These are phyloP conservation scores for crab-eating macaque (Macaca fascicularis) DNA, from an alignment of 2,113 vertebrate genomes.

Conservation along the genomic window T2T-MFA8v1.1 NC_088378.1:135856001-135856500, in stretches of 20 bases:
- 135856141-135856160: not conserved
- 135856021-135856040: not conserved
- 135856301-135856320: not conserved
- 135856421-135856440: too few species aligned
- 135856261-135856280: not conserved
- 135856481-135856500: too few species aligned
- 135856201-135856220: not conserved
- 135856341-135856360: too few species aligned
- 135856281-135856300: not conserved
- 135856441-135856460: too few species aligned
- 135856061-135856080: not conserved
- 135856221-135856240: not conserved
- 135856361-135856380: too few species aligned
- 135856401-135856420: too few species aligned
- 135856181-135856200: not conserved
- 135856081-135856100: not conserved
- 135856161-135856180: not conserved
- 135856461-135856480: too few species aligned
- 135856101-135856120: not conserved
- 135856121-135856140: not conserved
- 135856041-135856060: not conserved
- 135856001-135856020: conserved; percentile 73
- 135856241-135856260: not conserved
- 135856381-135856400: too few species aligned
- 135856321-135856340: too few species aligned